Evolutionary conservation across 1,140 invertebrate species (phyloP), one percentile per base, ranked within the genome.

Genomic region (Zaprionus gabonicus): DNA sequence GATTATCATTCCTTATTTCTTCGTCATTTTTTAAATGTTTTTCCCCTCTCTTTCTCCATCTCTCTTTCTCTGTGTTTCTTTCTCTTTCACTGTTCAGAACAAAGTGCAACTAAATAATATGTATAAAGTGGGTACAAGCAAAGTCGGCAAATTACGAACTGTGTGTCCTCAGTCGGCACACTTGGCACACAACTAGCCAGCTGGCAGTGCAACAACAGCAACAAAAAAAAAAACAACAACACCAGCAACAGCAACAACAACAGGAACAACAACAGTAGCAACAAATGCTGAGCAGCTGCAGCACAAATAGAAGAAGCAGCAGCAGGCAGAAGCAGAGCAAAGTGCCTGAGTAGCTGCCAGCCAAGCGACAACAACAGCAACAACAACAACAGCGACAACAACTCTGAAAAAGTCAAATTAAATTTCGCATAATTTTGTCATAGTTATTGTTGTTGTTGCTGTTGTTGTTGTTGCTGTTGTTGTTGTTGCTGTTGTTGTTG

Each of bases 341-440:
- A 85, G 79, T 78, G 81, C 85, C 74, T 82, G 88, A 91, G 72
- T 83, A 74, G 78, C 82, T 86, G 75, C 57, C 55, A 9, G 28
- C 28, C 28, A 31, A 41, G 41, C 67, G 28, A 65, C 60, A 76
- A 56, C 34, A 77, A 74, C 83, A 80, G 76, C 56, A 83, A 58
- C 23, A 58, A 59, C 23, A 64, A 60, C 31, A 38, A 25, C 51
- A 75, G 1, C 23, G 63, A 67, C 80, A 87, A 60, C 59, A 68
- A 74, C 57, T 51, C 70, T 27, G 62, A 60, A 81, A 90, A 90
- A 90, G 86, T 91, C 86, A 90, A 90, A 90, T 90, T 90, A 90
- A 90, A 90, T 90, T 90, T 91, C 86, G 79, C 86, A 90, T 90
- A 91, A 85, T 90, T 85, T 88, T 74, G 51, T 75, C 63, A 59